Conservation (phyloP, 2,888 invertebrate species). For the Sicus ferrugineus region DNA sequence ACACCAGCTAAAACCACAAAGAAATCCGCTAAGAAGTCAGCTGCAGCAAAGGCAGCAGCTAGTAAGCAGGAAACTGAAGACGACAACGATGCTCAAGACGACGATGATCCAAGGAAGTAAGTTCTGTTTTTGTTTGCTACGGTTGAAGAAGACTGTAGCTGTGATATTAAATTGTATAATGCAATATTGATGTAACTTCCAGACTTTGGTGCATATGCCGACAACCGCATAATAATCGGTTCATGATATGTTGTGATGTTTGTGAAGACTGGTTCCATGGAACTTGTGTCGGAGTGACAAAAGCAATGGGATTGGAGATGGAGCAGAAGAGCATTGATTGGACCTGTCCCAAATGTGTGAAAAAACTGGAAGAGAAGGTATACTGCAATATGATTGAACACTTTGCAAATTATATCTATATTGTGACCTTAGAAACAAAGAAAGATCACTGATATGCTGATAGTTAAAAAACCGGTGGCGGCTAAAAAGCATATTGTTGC, state of each 20-base stretch:
- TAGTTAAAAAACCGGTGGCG: slow-evolving; percentile 39
- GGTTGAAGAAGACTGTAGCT: not conserved
- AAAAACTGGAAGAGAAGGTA: slow-evolving; percentile 57
- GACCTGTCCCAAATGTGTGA: slow-evolving; percentile 84
- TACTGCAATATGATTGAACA: not conserved
- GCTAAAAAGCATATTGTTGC: slow-evolving; percentile 25
- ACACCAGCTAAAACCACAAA: slow-evolving; percentile 20
- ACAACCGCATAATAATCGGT: slow-evolving; percentile 93
- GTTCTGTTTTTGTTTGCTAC: slow-evolving; percentile 7
- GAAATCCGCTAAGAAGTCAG: slow-evolving; percentile 37
- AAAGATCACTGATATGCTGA: slow-evolving; percentile 49
- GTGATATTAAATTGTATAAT: not conserved
- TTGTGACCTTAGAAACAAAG: slow-evolving; percentile 42
- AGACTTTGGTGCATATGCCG: slow-evolving; percentile 95
- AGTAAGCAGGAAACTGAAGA: slow-evolving; percentile 51
- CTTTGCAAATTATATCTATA: not conserved
- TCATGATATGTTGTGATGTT: slow-evolving; percentile 96
- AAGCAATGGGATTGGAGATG: slow-evolving; percentile 91
- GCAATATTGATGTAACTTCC: too few relatives aligned
- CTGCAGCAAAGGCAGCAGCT: slow-evolving; percentile 40
- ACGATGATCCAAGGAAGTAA: slow-evolving; percentile 88
- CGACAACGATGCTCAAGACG: slow-evolving; percentile 69
- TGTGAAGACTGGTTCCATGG: slow-evolving; percentile 99
- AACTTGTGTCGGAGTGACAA: slow-evolving; percentile 93
- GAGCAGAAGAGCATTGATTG: slow-evolving; percentile 87